Evolutionary conservation across 1,140 invertebrate species (phyloP).

Genomic region (Stegodyphus dumicola): DNA sequence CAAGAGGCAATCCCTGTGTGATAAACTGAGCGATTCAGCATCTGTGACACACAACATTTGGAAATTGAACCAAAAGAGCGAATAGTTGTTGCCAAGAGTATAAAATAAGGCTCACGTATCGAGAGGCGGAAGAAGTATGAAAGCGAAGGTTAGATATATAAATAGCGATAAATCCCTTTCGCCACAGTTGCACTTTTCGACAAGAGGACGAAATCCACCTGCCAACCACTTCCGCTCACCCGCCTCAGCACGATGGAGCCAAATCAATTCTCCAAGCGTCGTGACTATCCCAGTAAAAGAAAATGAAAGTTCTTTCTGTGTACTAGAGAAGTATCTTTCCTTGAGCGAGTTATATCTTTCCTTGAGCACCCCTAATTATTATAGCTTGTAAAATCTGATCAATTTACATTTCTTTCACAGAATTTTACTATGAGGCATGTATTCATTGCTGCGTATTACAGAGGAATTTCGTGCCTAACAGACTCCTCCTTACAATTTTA

Average conservation of each 20-base stretch:
- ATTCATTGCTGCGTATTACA: too few relatives aligned
- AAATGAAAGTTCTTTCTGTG: background rate
- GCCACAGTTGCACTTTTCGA: conserved; percentile 52
- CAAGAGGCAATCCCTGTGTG: too few relatives aligned
- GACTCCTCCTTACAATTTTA: too few relatives aligned
- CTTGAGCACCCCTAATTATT: background rate
- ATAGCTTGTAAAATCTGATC: conserved; percentile 1
- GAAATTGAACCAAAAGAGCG: too few relatives aligned
- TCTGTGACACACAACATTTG: too few relatives aligned
- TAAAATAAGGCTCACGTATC: conserved; percentile 17
- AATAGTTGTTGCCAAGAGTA: too few relatives aligned
- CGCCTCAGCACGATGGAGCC: background rate
- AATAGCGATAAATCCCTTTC: conserved; percentile 15
- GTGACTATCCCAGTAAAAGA: background rate
- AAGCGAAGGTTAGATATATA: conserved; percentile 12
- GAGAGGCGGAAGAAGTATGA: conserved; percentile 4
- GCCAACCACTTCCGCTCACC: conserved; percentile 8
- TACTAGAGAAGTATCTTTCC: background rate
- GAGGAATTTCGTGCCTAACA: too few relatives aligned
- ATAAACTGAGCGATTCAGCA: too few relatives aligned
- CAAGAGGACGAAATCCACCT: conserved; percentile 32
- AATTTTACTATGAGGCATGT: too few relatives aligned
- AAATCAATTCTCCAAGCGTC: conserved; percentile 3
- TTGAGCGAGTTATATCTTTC: background rate
- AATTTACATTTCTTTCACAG: background rate